These are phyloP conservation scores for Calameuta pallipes DNA, from an alignment of 2,888 invertebrate genomes.

Conservation along the genomic window DNA sequence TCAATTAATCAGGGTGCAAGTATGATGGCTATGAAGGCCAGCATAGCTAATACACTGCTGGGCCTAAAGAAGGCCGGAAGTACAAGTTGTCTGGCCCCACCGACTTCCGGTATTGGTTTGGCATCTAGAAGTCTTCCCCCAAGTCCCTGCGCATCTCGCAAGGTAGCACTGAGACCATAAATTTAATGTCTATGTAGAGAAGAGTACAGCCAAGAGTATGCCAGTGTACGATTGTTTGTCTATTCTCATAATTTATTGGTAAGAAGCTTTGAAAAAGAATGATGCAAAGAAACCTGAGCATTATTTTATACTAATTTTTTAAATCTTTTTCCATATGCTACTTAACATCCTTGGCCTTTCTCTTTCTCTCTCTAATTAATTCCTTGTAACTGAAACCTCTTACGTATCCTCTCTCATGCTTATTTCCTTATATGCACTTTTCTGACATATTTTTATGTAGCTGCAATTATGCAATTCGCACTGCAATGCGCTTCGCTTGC, in stretches of 20 bases:
- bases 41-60: conserved; percentile 67
- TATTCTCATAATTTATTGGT: background rate
- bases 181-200: conserved; percentile 29
- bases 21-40: conserved; percentile 65
- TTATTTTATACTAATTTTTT: background rate
- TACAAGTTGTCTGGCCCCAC: conserved; percentile 76
- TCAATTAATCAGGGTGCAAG: conserved; percentile 60
- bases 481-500: conserved; percentile 34
- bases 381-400: background rate
- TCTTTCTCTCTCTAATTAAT: background rate
- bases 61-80: conserved; percentile 79
- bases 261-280: conserved; percentile 3
- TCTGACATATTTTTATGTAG: background rate
- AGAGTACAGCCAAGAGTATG: background rate
- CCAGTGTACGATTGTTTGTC: background rate
- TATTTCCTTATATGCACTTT: background rate
- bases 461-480: conserved; percentile 6
- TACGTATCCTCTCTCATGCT: conserved; percentile 9
- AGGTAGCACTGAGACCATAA: conserved; percentile 60
- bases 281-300: background rate
- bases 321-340: background rate
- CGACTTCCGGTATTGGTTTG: conserved; percentile 66
- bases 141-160: conserved; percentile 67
- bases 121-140: conserved; percentile 65
- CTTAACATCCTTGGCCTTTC: conserved; percentile 9